A percentile compares a stretch with the other conserved stretches of the same genome.
Evolutionary conservation across 2,797 vertebrate species (phyloP).

Genomic region (Pseudochirops corinnae): DNA sequence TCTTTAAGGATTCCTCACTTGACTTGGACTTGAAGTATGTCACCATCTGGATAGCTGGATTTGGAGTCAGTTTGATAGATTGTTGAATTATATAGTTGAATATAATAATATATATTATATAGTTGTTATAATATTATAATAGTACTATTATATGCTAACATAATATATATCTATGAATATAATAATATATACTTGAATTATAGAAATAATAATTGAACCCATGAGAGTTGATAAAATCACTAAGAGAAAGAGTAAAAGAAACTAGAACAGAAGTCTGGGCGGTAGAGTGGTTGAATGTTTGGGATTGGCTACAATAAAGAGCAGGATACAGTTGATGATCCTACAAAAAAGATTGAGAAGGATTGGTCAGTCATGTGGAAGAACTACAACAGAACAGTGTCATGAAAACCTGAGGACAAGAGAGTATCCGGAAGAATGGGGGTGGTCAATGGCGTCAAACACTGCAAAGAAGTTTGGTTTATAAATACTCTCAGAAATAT

Average conservation of each 20-base stretch:
- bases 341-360: background rate
- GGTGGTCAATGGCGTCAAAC: background rate
- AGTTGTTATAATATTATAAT: too few relatives aligned
- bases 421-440: background rate
- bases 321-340: background rate
- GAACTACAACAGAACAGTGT: background rate
- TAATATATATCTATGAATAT: too few relatives aligned
- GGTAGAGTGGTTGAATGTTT: background rate
- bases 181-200: too few relatives aligned
- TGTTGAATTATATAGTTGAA: too few relatives aligned
- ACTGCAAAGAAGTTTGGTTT: background rate
- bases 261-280: background rate
- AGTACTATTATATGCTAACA: too few relatives aligned
- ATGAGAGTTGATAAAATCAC: background rate
- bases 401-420: background rate
- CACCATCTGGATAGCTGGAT: background rate
- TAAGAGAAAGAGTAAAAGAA: background rate
- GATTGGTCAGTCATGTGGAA: background rate
- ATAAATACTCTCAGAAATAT: background rate
- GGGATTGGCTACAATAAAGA: background rate
- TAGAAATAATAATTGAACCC: background rate
- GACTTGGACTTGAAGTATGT: background rate
- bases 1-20: background rate
- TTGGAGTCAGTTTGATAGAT: background rate
- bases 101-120: too few relatives aligned